Evolutionary conservation across 2,797 vertebrate genomes (phyloP).

Genomic region (Clarias pachynema): DNA sequence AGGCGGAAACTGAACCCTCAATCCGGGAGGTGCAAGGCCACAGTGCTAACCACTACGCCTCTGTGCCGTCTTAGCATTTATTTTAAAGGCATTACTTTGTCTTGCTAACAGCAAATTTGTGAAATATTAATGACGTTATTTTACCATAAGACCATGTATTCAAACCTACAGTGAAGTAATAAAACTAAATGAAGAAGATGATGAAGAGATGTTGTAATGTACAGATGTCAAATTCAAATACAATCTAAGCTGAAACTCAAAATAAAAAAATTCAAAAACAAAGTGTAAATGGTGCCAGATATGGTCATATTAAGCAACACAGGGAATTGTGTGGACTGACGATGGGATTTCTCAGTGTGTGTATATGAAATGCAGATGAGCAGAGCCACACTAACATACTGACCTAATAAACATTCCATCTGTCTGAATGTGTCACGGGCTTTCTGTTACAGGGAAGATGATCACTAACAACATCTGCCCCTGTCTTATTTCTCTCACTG

Average conservation of each 20-base stretch:
- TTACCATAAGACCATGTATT: background rate
- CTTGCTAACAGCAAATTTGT: background rate
- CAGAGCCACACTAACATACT: slow-evolving; percentile 45
- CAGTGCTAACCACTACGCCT: no score
- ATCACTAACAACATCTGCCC: slow-evolving; percentile 24
- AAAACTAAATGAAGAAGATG: background rate
- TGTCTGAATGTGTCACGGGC: slow-evolving; percentile 7
- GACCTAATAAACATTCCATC: slow-evolving; percentile 52
- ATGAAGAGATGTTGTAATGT: background rate
- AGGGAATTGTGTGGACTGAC: slow-evolving; percentile 42
- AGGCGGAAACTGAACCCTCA: no score
- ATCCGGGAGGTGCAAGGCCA: no score
- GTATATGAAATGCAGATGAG: slow-evolving; percentile 49
- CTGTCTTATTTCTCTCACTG: background rate
- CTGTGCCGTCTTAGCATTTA: no score
- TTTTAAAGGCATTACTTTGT: no score
- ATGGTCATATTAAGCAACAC: slow-evolving; percentile 47
- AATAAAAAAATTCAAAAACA: slow-evolving; percentile 42
- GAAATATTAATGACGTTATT: background rate
- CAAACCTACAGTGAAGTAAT: background rate
- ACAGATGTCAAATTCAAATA: background rate
- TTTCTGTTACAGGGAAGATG: slow-evolving; percentile 16
- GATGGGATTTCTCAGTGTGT: slow-evolving; percentile 41
- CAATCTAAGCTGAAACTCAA: slow-evolving; percentile 16
- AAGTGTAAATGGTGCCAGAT: slow-evolving; percentile 21